Evolutionary conservation across 2,113 vertebrate genomes (phyloP), one percentile per base, ranked within the genome.

Genomic region (Dendrocopos noguchii): DNA sequence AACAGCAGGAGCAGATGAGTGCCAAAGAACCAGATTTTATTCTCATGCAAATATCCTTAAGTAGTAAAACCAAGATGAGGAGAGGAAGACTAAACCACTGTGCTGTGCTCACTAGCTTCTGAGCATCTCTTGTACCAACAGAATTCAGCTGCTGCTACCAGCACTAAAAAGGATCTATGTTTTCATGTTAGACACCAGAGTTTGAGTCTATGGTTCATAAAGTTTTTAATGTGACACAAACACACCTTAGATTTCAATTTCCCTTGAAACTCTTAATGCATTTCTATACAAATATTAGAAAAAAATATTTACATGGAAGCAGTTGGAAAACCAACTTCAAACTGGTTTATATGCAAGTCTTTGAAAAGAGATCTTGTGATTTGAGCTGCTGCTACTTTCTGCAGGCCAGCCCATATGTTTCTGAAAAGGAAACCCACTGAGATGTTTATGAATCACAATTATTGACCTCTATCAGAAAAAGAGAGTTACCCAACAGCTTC

Each of bases 1-100:
- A 96, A 93, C 95, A 95, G 95, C 95, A 56, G 95, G 95, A 95
- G 93, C 81, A 92, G 93, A 93, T 71, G 91, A 96, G 89, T 92
- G 93, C 95, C 82, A 90, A 88, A 95, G 83, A 94, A 94, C 88
- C 81, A 63, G 87, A 64, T 92, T 92, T 93, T 93, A 91, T 93
- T 93, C 92, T 96, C 93, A 96, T 94, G 95, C 91, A 96, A 94
- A 96, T 93, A 91, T 71, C 84, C 52, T 57, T 47, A 84, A 95
- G 94, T 85, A 93, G 84, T 87, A 94, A 96, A 96, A 87, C 56
- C 88, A 84, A 87, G 61, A 50, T 46, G 71, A 68, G 86, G 77
- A 50, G 34, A 87, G 82, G 68, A 87, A 31, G 57, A 77, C 46
- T 75, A 67, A 91, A 80, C 56, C 91, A 80, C 81, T 84, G 78